Base-by-base conservation (phyloP, 2,888 invertebrate genomes). In the Scaptomyza polygonia region DNA sequence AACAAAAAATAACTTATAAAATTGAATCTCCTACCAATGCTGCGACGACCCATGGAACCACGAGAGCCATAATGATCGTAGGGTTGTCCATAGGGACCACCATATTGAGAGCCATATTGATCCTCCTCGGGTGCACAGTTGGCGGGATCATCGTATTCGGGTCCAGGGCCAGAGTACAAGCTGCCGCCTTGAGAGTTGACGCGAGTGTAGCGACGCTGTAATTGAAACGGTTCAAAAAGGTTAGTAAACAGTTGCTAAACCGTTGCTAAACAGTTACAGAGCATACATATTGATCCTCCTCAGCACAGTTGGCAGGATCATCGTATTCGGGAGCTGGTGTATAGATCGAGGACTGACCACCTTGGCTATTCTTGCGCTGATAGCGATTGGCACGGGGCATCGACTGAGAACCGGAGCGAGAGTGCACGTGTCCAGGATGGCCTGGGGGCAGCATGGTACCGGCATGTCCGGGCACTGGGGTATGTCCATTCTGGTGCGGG, bases 71-170 rank as follows among this genome's bases (percentile, higher is more conserved):
- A 97, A 91, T 97, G 97, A 92, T 97, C 97, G 92, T 97, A 97
- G 67, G 97, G 97, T 48, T 97, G 96, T 67, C 96, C 97, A 88
- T 95, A 95, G 67, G 93, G 94, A 21, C 91, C 92, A 44, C 92
- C 92, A 91, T 97, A 97, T 83, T 97, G 96, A 84, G 96, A 96
- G 84, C 97, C 96, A 92, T 97, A 97, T 86, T 97, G 97, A 91
- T 97, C 97, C 91, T 97, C 97, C 91, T 97, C 97, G 49, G 96
- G 96, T 16, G 96, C 96, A 92, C 97, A 97, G 91, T 97, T 97
- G 7, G 97, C 97, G 36, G 97, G 97, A 92, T 97, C 97, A 91
- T 97, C 97, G 92, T 97, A 97, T 93, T 97, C 97, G 62, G 97
- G 97, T 71, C 96, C 95, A 74, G 94, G 94, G 5, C 92, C 92